phyloP scores from a whole-genome alignment of 2,888 invertebrate genomes.

The Tupiocoris notatus region DNA sequence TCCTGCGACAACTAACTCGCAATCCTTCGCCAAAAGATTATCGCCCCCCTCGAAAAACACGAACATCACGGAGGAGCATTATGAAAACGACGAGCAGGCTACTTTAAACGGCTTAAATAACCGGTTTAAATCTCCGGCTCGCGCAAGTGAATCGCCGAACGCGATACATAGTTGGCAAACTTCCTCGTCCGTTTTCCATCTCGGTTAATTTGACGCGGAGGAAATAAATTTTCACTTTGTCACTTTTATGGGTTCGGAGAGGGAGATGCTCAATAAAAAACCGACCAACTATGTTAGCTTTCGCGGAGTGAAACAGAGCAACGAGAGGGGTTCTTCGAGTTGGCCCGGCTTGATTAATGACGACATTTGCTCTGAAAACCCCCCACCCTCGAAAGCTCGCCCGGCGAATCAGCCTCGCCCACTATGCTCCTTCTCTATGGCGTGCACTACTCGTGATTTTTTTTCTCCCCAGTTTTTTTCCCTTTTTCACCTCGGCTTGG shows the following conservation, averaged over 20 bases:
- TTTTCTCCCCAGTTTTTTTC: no score
- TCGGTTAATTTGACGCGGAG: neutral
- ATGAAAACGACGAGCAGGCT: no score
- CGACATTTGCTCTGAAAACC: neutral
- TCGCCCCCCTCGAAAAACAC: no score
- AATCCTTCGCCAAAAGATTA: no score
- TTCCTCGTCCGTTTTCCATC: neutral
- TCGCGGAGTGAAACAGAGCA: neutral
- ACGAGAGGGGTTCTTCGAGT: neutral
- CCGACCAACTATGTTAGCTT: neutral
- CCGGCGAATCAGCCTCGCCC: neutral
- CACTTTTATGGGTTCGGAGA: neutral
- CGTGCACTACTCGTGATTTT: neutral
- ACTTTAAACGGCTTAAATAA: neutral
- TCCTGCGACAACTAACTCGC: no score
- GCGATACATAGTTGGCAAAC: neutral
- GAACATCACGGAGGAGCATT: no score
- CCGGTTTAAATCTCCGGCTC: neutral
- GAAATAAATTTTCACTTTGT: neutral
- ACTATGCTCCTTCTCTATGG: neutral
- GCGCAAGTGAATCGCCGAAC: neutral
- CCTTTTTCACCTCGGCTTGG: constrained; percentile 4
- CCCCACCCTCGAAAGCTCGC: neutral
- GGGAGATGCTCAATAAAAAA: neutral
- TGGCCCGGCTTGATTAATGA: neutral